Conservation (phyloP, 30 jellyfish, hydroid and myxozoan genomes). For the Chironex yamaguchii region DNA sequence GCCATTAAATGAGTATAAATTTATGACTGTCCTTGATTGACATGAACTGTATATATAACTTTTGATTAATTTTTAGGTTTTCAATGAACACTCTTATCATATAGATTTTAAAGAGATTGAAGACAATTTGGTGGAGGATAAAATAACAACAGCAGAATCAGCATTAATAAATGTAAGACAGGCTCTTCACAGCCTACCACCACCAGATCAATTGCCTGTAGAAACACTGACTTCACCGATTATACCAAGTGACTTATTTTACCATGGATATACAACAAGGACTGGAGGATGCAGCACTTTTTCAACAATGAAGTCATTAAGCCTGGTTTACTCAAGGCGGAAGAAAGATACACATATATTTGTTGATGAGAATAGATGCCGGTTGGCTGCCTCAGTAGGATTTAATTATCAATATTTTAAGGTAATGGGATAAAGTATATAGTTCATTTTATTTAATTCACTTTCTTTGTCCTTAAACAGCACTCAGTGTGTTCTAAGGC, state of each 20-base stretch:
- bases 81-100: no score
- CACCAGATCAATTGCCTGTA: conserved; percentile 55
- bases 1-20: no score
- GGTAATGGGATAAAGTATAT: background rate
- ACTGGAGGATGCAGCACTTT: conserved; percentile 70
- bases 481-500: background rate
- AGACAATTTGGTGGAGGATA: no score
- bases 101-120: no score
- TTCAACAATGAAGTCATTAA: conserved; percentile 70
- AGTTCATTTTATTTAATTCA: no score
- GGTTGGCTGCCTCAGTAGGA: conserved; percentile 66
- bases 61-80: no score
- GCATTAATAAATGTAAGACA: no score
- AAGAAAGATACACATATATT: conserved; percentile 70
- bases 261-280: conserved; percentile 76
- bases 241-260: background rate
- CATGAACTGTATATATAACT: no score
- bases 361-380: conserved; percentile 64
- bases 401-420: conserved; percentile 24
- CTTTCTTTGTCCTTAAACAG: background rate
- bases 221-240: conserved; percentile 39
- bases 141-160: no score
- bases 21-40: no score
- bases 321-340: conserved; percentile 42
- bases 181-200: conserved; percentile 14